Percentiles rank a stretch among this genome's conserved stretches.
phyloP scores from a whole-genome alignment of 2,797 vertebrate species.

The Neosilurus mollespiculum region DNA sequence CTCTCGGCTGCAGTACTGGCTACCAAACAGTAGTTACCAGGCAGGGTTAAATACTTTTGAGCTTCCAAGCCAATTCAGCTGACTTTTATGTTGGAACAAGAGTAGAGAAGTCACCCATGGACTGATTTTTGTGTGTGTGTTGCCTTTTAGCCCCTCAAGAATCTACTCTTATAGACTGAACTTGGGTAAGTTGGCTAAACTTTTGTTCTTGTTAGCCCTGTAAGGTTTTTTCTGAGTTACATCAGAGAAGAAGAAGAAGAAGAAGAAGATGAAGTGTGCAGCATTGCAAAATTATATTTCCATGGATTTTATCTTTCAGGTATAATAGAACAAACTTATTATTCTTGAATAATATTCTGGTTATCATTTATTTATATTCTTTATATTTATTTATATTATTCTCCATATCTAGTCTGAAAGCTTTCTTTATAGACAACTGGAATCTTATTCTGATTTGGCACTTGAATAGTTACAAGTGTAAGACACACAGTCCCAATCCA shows the following conservation, averaged over 20 bases:
- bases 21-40: constrained; percentile 59
- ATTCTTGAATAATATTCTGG: not conserved
- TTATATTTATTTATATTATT: not conserved
- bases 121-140: constrained; percentile 47
- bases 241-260: not conserved
- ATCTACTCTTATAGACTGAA: constrained; percentile 22
- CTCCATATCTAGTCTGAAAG: not conserved
- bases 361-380: not conserved
- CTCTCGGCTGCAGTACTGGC: constrained; percentile 64
- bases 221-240: not conserved
- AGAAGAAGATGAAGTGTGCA: not conserved
- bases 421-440: not conserved
- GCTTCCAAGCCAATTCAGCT: constrained; percentile 63
- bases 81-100: constrained; percentile 50
- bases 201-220: constrained; percentile 13
- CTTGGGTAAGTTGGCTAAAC: constrained; percentile 47
- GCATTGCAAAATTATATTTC: not conserved
- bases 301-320: not conserved
- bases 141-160: constrained; percentile 56
- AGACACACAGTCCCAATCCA: not conserved
- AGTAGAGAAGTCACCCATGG: constrained; percentile 64
- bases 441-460: not conserved
- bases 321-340: not conserved
- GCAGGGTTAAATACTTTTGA: constrained; percentile 63
- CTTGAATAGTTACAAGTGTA: not conserved